Percentiles rank a stretch among this genome's conserved stretches.
Conservation (phyloP, 2,888 invertebrate genomes). For the Epistrophe eligans region DNA sequence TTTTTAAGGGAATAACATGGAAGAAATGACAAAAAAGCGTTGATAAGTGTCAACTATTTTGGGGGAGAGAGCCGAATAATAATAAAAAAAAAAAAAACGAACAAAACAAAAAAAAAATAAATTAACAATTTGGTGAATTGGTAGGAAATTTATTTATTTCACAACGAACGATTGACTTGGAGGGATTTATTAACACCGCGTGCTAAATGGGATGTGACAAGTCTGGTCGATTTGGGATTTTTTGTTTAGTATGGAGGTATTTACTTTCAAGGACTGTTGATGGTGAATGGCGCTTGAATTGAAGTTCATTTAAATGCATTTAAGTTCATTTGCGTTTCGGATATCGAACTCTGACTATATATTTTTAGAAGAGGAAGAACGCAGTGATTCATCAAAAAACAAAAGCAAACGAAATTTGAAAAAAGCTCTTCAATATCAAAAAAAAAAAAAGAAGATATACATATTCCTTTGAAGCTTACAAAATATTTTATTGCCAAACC, state of each 20-base stretch:
- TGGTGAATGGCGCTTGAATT: slow-evolving; percentile 29
- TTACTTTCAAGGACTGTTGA: slow-evolving; percentile 8
- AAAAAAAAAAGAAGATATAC: too few relatives aligned
- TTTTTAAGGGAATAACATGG: slow-evolving; percentile 20
- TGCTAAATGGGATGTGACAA: slow-evolving; percentile 66
- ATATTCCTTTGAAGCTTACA: too few relatives aligned
- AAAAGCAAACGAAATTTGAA: too few relatives aligned
- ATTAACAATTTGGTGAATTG: slow-evolving; percentile 37
- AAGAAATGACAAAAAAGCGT: slow-evolving; percentile 9
- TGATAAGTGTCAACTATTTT: slow-evolving; percentile 59
- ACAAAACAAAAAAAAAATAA: slow-evolving; percentile 32
- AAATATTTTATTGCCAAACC: not conserved
- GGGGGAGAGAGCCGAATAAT: slow-evolving; percentile 11
- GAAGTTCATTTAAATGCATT: not conserved
- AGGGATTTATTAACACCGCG: slow-evolving; percentile 67
- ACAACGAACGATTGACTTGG: slow-evolving; percentile 51
- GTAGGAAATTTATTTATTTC: slow-evolving; percentile 29
- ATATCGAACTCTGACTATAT: not conserved
- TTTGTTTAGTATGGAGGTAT: slow-evolving; percentile 7
- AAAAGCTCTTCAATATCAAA: too few relatives aligned
- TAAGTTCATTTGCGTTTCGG: slow-evolving; percentile 7
- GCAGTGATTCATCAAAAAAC: too few relatives aligned
- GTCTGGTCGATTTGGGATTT: slow-evolving; percentile 37
- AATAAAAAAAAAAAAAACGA: slow-evolving; percentile 21
- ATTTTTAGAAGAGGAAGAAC: not conserved